These are phyloP conservation scores for Ophioninae sp. DNA, from an alignment of 2,888 invertebrate species.

Conservation along the genomic window DNA sequence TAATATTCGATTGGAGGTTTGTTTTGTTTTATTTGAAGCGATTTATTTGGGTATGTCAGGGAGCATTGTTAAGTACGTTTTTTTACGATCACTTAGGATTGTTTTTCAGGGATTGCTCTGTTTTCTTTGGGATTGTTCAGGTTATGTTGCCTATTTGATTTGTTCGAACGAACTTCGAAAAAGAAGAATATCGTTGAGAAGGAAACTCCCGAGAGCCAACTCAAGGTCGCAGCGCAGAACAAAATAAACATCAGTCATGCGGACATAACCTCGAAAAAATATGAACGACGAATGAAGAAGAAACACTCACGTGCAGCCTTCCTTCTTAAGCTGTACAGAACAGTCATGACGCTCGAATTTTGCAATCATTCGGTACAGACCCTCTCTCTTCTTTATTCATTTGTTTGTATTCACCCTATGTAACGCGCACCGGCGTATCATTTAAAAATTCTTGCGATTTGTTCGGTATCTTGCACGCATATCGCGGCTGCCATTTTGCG, in stretches of 20 bases:
- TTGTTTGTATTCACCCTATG: not conserved
- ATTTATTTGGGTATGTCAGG: too few relatives aligned
- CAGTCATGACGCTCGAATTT: constrained; percentile 66
- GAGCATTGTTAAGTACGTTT: not conserved
- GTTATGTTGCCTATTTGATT: not conserved
- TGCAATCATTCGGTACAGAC: not conserved
- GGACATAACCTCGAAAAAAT: constrained; percentile 39
- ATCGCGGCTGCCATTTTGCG: not conserved
- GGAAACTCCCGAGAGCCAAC: not conserved
- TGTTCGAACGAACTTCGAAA: not conserved
- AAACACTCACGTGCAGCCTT: constrained; percentile 70
- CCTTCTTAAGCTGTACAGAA: constrained; percentile 67
- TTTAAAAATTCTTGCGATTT: not conserved
- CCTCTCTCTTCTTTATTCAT: not conserved
- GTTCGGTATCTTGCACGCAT: not conserved
- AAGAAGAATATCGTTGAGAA: constrained; percentile 3
- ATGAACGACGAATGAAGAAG: not conserved
- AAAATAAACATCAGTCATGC: constrained; percentile 9
- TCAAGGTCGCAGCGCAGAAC: not conserved
- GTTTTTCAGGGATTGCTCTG: not conserved
- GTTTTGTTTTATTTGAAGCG: too few relatives aligned
- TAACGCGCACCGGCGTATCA: not conserved
- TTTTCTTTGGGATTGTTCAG: not conserved
- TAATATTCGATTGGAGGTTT: too few relatives aligned
- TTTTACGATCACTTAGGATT: not conserved